Conservation (phyloP, 2,797 vertebrate genomes). For the Eptatretus atami region DNA sequence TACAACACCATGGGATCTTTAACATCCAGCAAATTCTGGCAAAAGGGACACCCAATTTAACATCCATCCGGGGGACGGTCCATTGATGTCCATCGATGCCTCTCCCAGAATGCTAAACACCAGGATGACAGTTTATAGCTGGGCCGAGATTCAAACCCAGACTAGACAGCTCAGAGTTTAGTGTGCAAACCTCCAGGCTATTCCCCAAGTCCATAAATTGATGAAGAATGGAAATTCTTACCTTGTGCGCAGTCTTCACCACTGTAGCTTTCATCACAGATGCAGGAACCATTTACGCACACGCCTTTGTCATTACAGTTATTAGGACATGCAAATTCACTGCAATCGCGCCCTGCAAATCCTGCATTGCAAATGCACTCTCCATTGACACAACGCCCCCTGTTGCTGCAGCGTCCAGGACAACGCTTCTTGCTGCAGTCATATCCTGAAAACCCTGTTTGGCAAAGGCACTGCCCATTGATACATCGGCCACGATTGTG, state of each 20-base stretch:
- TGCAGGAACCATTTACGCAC: conserved; percentile 34
- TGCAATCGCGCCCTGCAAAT: conserved; percentile 33
- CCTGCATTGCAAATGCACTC: conserved; percentile 27
- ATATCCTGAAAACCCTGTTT: conserved; percentile 25
- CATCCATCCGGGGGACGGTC: too few species aligned
- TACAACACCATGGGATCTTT: too few species aligned
- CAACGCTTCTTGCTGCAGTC: conserved; percentile 35
- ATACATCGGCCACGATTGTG: conserved; percentile 25
- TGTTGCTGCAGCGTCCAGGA: conserved; percentile 30
- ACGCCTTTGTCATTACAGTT: conserved; percentile 31
- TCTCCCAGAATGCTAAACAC: too few species aligned
- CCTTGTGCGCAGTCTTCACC: conserved; percentile 28
- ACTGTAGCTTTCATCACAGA: conserved; percentile 32
- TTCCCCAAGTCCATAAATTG: too few species aligned
- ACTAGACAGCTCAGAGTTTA: too few species aligned
- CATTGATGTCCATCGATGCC: too few species aligned
- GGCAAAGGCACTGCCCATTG: conserved; percentile 27
- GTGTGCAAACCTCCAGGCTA: too few species aligned
- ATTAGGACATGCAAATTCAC: conserved; percentile 29
- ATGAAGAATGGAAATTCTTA: not conserved
- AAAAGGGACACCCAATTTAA: too few species aligned
- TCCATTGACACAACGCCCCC: conserved; percentile 34
- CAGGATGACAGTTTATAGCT: too few species aligned
- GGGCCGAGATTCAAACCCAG: too few species aligned
- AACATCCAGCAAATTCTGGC: too few species aligned